Base-by-base conservation (phyloP, 2,113 vertebrate genomes). In the Oxyura jamaicensis region DNA sequence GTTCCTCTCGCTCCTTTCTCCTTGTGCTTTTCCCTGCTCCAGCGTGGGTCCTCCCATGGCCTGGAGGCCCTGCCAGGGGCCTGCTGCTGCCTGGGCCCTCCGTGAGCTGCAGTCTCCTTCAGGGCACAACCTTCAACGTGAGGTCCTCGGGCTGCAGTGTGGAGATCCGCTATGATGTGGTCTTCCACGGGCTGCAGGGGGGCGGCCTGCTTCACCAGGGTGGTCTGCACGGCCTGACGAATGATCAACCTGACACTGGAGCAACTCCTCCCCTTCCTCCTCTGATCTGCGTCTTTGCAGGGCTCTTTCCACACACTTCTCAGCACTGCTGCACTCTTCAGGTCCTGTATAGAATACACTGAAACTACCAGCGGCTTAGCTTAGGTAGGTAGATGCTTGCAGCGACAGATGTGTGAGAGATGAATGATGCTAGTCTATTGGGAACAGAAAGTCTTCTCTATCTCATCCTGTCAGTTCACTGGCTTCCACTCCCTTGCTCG, bases 141-240 rank as follows among this genome's bases (percentile, higher is more conserved):
- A 35, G 8, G 5, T 44, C 22, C 13, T 58, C 0, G 1, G 2
- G 6, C 22, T 69, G 17, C 33, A 7, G 23, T 13, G 29, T 29
- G n/a, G n/a, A 11, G 33, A 33, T 39, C 29, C 63, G 44, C 44
- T 44, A 29, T 3, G 3, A 3, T 8, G 29, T 13, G 36, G 29
- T 11, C 23, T 9, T 46, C 23, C 6, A 2, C 0, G n/a, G 28
- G 53, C 65, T 83, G 35, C 16, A 28, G 42, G 14, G 44, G 12
- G 7, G 11, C 44, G 22, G 8, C n/a, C 44, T 36, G 18, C 18
- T 56, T 44, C 33, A 18, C 18, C 2, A 1, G n/a, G 15, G 4
- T 42, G 36, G 13, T 31, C 36, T 77, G 16, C 28, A 19, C 1
- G 4, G 42, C 31, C 73, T 91, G 10, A 39, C 26, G 18, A 17